Evolutionary conservation across 1,140 invertebrate genomes (phyloP).

Genomic region (Formica selysi): DNA sequence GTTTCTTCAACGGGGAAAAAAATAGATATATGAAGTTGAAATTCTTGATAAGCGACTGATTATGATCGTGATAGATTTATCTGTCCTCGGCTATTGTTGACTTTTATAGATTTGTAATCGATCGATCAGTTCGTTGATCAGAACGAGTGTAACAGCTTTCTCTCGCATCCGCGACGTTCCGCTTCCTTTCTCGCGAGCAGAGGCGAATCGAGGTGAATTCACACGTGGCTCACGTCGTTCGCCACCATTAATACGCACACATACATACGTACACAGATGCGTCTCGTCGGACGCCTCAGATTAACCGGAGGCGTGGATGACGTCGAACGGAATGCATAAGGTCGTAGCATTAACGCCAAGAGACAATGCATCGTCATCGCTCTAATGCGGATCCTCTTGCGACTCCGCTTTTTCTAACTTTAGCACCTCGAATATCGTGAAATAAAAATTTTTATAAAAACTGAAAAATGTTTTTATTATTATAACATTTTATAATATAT

Average conservation of each 20-base stretch:
- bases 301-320: conserved; percentile 55
- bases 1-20: neutral
- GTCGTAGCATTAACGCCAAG: conserved; percentile 54
- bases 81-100: neutral
- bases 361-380: conserved; percentile 58
- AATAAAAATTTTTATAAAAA: conserved; percentile 4
- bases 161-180: conserved; percentile 41
- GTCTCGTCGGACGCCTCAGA: conserved; percentile 48
- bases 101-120: neutral
- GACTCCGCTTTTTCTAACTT: conserved; percentile 31
- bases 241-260: conserved; percentile 18
- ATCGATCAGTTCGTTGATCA: conserved; percentile 5
- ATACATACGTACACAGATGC: neutral
- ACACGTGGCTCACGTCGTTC: conserved; percentile 53
- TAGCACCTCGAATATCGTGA: neutral
- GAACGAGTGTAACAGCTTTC: conserved; percentile 43
- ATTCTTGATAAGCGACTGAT: conserved; percentile 26
- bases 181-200: conserved; percentile 50
- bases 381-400: conserved; percentile 5
- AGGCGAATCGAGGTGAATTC: conserved; percentile 62
- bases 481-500: no score
- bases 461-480: neutral
- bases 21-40: neutral
- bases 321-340: conserved; percentile 60
- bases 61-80: conserved; percentile 16